phyloP scores from a whole-genome alignment of 2,888 invertebrate genomes.

The Trissonchulus sp. region DNA sequence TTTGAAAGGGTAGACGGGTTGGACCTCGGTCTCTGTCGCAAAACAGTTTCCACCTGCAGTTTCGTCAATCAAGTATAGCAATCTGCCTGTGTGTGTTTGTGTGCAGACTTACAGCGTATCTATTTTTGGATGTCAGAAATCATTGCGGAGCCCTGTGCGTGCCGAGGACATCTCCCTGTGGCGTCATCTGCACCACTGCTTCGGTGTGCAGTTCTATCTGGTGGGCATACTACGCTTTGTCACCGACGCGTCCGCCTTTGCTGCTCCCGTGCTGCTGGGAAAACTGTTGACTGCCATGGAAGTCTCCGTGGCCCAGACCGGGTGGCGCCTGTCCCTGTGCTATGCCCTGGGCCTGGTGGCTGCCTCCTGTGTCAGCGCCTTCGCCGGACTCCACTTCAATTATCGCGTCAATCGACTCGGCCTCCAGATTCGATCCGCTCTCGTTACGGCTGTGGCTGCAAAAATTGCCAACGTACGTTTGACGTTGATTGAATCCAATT shows the following conservation, averaged over 20 bases:
- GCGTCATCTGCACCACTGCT: constrained; percentile 67
- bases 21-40: too few relatives aligned
- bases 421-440: constrained; percentile 18
- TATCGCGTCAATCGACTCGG: constrained; percentile 61
- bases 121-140: too few relatives aligned
- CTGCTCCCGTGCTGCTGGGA: constrained; percentile 79
- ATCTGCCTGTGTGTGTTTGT: too few relatives aligned
- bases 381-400: constrained; percentile 80
- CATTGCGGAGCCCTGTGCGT: too few relatives aligned
- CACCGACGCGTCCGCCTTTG: constrained; percentile 76
- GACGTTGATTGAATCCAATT: too few relatives aligned
- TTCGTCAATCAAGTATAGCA: too few relatives aligned
- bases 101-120: too few relatives aligned
- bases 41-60: too few relatives aligned
- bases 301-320: constrained; percentile 57
- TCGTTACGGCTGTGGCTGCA: constrained; percentile 2
- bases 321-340: constrained; percentile 60
- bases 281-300: constrained; percentile 72
- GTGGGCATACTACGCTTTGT: constrained; percentile 74
- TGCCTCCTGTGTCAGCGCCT: constrained; percentile 65
- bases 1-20: too few relatives aligned
- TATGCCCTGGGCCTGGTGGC: constrained; percentile 65
- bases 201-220: constrained; percentile 73
- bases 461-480: background rate
- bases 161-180: too few relatives aligned